Percentiles rank a stretch among this genome's conserved stretches.
Conservation (phyloP, 2,113 vertebrate species). For the Corvus cornix region DNA sequence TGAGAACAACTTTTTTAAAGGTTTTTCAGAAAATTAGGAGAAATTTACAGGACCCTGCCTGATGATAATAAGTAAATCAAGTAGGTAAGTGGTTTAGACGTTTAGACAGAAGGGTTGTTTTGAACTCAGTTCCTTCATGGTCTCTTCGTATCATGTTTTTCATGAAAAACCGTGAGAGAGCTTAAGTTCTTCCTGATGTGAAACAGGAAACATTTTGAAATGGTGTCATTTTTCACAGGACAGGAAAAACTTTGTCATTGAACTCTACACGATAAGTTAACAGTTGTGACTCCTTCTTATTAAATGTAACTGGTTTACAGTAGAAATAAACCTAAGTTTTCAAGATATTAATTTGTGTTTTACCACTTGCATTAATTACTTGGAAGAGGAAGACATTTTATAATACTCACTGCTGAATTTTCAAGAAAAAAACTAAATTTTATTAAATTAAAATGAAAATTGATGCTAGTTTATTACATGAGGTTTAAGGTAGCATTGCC, state of each 20-base stretch:
- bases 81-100: neutral
- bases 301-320: neutral
- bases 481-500: neutral
- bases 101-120: neutral
- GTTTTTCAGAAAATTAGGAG: neutral
- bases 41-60: neutral
- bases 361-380: neutral
- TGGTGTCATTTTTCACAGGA: slow-evolving; percentile 31
- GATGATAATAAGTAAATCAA: neutral
- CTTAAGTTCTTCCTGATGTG: slow-evolving; percentile 25
- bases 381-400: neutral
- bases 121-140: neutral
- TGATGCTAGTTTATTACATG: neutral
- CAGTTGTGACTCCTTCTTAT: neutral
- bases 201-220: slow-evolving; percentile 51
- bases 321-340: neutral
- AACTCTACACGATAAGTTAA: neutral
- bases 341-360: neutral
- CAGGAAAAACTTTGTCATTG: slow-evolving; percentile 32
- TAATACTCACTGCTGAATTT: neutral
- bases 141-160: neutral
- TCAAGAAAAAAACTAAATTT: neutral
- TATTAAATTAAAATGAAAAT: neutral
- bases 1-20: neutral
- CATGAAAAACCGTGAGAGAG: neutral